A percentile compares a stretch with the other conserved stretches of the same genome.
Evolutionary conservation across 35 echinoderm and acorn worm genomes (phyloP).

Genomic region (Stichopus chloronotus): DNA sequence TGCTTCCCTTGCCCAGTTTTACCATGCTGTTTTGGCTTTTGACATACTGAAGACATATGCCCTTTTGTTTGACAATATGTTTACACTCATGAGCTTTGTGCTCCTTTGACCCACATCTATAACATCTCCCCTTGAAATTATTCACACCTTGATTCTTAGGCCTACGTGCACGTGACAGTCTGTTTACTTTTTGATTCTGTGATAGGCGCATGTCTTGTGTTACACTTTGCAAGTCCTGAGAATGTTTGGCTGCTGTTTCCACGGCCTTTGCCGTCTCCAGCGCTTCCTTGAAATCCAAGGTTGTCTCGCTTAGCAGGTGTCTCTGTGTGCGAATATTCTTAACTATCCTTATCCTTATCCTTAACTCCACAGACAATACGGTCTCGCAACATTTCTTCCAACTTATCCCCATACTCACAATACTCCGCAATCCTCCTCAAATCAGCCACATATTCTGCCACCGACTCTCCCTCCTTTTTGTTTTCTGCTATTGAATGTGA

Average conservation of each 20-base stretch:
- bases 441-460: conserved; percentile 42
- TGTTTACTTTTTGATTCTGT: not conserved
- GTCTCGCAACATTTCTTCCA: conserved; percentile 56
- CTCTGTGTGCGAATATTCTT: conserved; percentile 49
- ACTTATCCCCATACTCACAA: conserved; percentile 40
- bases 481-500: not conserved
- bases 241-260: conserved; percentile 50
- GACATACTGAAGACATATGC: conserved; percentile 16
- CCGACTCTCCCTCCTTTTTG: conserved; percentile 46
- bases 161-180: not conserved
- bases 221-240: conserved; percentile 33
- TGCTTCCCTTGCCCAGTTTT: not conserved
- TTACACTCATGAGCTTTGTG: conserved; percentile 8
- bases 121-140: not conserved
- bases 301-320: conserved; percentile 7
- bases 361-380: conserved; percentile 32
- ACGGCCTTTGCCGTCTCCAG: conserved; percentile 36
- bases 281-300: conserved; percentile 14
- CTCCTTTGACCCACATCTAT: conserved; percentile 20
- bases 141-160: conserved; percentile 14
- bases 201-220: not conserved
- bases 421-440: conserved; percentile 30
- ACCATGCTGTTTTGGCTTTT: not conserved
- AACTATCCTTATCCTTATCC: no score
- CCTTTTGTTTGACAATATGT: not conserved